phyloP scores from a whole-genome alignment of 2,797 vertebrate species.

The Sparus aurata region DNA sequence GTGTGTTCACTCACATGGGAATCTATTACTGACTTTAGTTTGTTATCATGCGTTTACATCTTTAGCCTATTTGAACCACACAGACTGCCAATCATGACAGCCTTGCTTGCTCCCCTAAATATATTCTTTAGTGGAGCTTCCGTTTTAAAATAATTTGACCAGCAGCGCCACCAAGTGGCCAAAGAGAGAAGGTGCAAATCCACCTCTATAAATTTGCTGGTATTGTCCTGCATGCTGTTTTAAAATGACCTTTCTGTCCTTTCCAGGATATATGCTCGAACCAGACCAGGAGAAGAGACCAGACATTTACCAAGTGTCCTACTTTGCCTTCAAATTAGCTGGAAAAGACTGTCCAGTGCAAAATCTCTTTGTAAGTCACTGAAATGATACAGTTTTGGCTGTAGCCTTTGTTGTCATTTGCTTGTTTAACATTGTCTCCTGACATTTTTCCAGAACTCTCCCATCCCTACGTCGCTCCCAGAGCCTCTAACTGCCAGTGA shows the following conservation, averaged over 20 bases:
- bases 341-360: constrained; percentile 95
- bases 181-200: constrained; percentile 15
- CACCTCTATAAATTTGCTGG: neutral
- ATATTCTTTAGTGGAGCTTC: neutral
- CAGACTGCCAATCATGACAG: constrained; percentile 22
- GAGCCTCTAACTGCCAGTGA: constrained; percentile 97
- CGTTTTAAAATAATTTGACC: constrained; percentile 20
- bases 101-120: constrained; percentile 36
- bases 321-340: constrained; percentile 95
- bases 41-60: constrained; percentile 23
- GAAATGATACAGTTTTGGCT: rapidly evolving
- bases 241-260: neutral
- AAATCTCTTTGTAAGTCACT: constrained; percentile 93
- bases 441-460: constrained; percentile 87
- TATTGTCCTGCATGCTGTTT: no score
- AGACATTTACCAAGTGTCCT: constrained; percentile 97
- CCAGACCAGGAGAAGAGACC: constrained; percentile 95
- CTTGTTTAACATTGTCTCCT: neutral
- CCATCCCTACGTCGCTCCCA: constrained; percentile 92
- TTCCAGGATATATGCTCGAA: constrained; percentile 97
- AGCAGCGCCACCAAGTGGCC: constrained; percentile 73
- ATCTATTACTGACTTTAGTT: neutral
- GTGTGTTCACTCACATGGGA: neutral
- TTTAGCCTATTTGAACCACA: constrained; percentile 60
- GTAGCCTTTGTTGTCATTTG: neutral